phyloP scores from a whole-genome alignment of 2,888 invertebrate genomes.

The Octonoba sinensis region DNA sequence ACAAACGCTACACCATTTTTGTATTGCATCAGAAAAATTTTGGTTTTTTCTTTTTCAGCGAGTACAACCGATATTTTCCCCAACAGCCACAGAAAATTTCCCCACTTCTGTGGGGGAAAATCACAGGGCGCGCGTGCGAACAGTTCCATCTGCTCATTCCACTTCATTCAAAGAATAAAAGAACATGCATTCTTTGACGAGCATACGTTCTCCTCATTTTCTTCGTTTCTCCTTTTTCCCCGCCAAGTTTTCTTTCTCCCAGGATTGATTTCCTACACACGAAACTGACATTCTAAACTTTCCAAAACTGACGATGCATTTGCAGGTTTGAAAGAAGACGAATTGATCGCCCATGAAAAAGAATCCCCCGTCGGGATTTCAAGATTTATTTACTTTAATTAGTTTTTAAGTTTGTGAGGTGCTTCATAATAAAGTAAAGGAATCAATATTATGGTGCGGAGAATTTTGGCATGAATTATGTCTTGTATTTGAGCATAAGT shows the following conservation, averaged over 20 bases:
- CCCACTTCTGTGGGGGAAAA: no score
- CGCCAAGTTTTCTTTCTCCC: not conserved
- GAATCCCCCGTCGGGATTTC: not conserved
- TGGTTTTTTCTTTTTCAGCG: no score
- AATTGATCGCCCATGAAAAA: constrained; percentile 20
- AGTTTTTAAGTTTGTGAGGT: constrained; percentile 6
- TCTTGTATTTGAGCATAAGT: no score
- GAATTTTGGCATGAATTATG: constrained; percentile 22
- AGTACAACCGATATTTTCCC: no score
- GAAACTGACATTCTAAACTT: constrained; percentile 11
- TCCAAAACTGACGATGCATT: constrained; percentile 1
- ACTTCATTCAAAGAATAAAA: not conserved
- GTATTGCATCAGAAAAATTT: no score
- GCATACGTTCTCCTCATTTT: not conserved
- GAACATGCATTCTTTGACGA: constrained; percentile 3
- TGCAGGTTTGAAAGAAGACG: constrained; percentile 1
- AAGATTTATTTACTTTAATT: constrained; percentile 28
- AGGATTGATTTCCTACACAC: constrained; percentile 8
- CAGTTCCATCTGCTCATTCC: constrained; percentile 12
- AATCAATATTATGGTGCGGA: constrained; percentile 11
- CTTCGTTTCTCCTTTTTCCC: not conserved
- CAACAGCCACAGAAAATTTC: no score
- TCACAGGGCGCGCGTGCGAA: constrained; percentile 6
- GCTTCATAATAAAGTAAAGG: constrained; percentile 6
- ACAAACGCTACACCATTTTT: no score